Conservation (phyloP, 2,797 vertebrate genomes). For the Taeniopygia guttata region DNA sequence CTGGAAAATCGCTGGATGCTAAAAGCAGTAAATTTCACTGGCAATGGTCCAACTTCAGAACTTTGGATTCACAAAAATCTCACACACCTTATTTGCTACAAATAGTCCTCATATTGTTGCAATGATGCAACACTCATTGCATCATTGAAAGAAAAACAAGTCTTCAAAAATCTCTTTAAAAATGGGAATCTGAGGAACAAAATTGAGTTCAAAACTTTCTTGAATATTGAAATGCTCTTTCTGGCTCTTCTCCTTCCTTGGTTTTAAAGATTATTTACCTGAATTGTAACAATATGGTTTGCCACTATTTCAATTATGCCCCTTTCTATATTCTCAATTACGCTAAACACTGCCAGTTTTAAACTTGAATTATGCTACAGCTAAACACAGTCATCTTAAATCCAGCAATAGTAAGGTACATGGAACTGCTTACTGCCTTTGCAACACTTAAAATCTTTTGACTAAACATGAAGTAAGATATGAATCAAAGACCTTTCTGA, state of each 20-base stretch:
- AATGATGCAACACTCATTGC: background rate
- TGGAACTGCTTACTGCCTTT: background rate
- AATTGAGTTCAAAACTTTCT: background rate
- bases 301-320: background rate
- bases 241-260: background rate
- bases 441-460: background rate
- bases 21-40: background rate
- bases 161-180: background rate
- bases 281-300: background rate
- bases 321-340: background rate
- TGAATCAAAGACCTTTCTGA: background rate
- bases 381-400: background rate
- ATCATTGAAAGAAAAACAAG: background rate
- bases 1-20: background rate
- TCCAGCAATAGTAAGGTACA: background rate
- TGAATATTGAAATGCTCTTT: background rate
- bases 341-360: background rate
- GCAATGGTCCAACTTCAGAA: background rate
- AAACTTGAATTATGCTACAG: background rate
- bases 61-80: background rate
- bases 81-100: background rate
- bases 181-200: background rate
- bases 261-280: background rate
- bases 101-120: background rate
- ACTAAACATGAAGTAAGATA: background rate